These are phyloP conservation scores for Tridacna gigas DNA, from an alignment of 2,888 invertebrate species.

Conservation along the genomic window DNA sequence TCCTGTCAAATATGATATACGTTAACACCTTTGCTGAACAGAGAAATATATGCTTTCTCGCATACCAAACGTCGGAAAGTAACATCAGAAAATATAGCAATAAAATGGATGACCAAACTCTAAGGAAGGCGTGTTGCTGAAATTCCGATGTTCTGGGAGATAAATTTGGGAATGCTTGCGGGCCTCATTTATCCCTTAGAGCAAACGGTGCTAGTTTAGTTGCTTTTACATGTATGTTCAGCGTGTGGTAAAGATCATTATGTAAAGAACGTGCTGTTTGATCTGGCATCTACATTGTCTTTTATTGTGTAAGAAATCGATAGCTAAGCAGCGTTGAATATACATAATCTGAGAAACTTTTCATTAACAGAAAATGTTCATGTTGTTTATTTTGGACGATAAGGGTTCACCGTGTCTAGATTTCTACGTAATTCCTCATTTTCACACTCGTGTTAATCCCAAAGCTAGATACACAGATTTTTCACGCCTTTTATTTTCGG, in stretches of 20 bases:
- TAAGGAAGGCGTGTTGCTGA: background rate
- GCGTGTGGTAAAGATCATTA: no score
- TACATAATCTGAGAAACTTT: no score
- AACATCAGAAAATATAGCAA: background rate
- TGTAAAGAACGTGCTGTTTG: no score
- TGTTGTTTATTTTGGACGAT: background rate
- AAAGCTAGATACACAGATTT: no score
- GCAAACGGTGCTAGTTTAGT: no score
- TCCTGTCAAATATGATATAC: slow-evolving; percentile 20
- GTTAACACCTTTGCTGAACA: background rate
- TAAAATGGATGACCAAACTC: background rate
- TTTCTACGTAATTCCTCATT: slow-evolving; percentile 10
- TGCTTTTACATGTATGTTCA: no score
- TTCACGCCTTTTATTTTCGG: no score
- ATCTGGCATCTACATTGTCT: no score
- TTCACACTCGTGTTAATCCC: background rate
- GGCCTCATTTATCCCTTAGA: no score
- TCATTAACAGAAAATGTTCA: no score
- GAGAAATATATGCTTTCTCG: background rate
- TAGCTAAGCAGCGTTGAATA: no score
- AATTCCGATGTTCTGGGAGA: slow-evolving; percentile 11
- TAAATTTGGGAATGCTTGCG: slow-evolving; percentile 2
- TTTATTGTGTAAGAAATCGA: no score
- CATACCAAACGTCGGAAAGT: slow-evolving; percentile 1
- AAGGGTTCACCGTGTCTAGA: background rate